Conservation (phyloP, 2,797 vertebrate genomes). For the Melanogrammus aeglefinus region DNA sequence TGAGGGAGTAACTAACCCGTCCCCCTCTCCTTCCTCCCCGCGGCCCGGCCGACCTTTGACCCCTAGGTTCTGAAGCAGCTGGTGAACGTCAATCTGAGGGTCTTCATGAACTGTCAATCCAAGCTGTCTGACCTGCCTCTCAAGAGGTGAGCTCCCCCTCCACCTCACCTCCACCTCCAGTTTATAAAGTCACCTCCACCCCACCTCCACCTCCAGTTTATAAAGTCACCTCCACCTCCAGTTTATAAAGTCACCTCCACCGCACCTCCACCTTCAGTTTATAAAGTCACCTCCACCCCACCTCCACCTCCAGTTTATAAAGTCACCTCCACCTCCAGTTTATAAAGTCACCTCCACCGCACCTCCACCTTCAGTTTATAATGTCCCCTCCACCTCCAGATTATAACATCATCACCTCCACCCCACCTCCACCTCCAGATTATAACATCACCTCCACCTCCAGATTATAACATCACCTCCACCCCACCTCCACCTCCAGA, state of each 20-base stretch:
- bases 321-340: too few species aligned
- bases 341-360: too few species aligned
- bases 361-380: not conserved
- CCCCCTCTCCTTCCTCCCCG: not conserved
- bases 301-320: not conserved
- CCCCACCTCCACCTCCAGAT: not conserved
- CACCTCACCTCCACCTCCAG: not conserved
- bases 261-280: not conserved
- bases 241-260: too few species aligned
- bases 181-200: too few species aligned
- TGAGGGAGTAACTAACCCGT: not conserved
- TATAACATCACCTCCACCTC: too few species aligned
- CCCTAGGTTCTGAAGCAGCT: constrained; percentile 88
- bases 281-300: too few species aligned
- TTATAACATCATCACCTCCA: too few species aligned
- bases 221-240: too few species aligned
- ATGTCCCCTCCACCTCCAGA: not conserved
- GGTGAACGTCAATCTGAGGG: constrained; percentile 90
- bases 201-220: not conserved
- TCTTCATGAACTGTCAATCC: constrained; percentile 99
- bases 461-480: too few species aligned
- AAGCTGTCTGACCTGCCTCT: constrained; percentile 97
- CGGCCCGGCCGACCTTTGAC: not conserved
- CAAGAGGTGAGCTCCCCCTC: constrained; percentile 94
- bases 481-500: too few species aligned